Conservation (phyloP, 35 echinoderm and acorn worm genomes). For the Acanthaster planci region DNA sequence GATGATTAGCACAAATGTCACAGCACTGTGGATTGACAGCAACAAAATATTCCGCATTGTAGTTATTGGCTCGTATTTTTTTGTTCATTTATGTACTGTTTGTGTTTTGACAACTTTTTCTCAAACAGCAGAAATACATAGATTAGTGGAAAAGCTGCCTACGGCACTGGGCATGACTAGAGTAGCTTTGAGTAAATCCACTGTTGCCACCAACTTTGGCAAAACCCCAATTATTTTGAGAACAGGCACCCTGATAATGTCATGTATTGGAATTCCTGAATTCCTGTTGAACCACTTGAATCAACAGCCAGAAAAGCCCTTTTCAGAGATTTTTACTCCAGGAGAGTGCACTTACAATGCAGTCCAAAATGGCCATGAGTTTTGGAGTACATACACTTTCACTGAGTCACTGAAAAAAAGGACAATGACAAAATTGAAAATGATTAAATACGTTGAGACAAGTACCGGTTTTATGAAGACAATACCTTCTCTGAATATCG, state of each 20-base stretch:
- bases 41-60: background rate
- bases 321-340: too few relatives aligned
- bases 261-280: too few relatives aligned
- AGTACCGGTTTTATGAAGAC: background rate
- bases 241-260: too few relatives aligned
- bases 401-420: conserved; percentile 30
- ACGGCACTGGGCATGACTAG: background rate
- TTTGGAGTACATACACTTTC: conserved; percentile 20
- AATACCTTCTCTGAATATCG: background rate
- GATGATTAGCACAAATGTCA: conserved; percentile 75
- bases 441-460: background rate
- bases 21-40: conserved; percentile 31
- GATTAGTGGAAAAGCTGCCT: too few relatives aligned
- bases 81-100: background rate
- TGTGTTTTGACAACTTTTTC: background rate
- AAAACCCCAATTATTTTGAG: too few relatives aligned
- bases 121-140: background rate
- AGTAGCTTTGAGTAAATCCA: too few relatives aligned
- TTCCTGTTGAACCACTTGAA: too few relatives aligned
- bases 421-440: background rate
- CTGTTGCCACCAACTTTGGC: too few relatives aligned
- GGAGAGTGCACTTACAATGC: conserved; percentile 58
- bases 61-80: background rate
- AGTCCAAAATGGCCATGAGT: conserved; percentile 62
- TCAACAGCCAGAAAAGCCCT: too few relatives aligned